Base-by-base conservation (phyloP, 1,140 invertebrate genomes). In the Panagrolaimus sp. region DNA sequence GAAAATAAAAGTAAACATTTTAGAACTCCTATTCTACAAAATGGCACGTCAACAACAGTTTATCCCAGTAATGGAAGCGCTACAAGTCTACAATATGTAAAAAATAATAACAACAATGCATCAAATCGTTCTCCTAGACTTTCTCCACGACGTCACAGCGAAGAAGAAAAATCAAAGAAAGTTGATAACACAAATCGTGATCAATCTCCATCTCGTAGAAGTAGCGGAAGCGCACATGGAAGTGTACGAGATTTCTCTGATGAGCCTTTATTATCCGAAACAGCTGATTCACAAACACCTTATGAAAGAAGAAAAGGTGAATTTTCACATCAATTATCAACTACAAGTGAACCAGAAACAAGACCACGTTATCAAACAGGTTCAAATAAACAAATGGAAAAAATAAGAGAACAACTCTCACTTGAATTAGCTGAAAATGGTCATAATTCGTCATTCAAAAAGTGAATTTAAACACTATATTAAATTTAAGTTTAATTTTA, bases 1-100 rank as follows among this genome's bases (percentile, higher is more conserved):
- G 7, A 38, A 38, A 38, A 38, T 38, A 38, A 38, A 38, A 38
- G 7, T 38, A 38, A 38, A 38, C 31, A 38, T 38, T 38, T 38
- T 4, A 38, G 31, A 38, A 38, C 31, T 27, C 51, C 51, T 25
- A 27, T 27, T 27, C 20, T 70, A 51, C 16, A 70, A 68, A 73
- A 67, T 47, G 65, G 65, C 61, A 72, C 38, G 31, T 74, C 73
- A 20, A 69, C 73, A 11, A 68, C 67, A 38, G 74, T 74, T 31
- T 74, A 75, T 53, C 74, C 73, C 7, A 70, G 76, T 43, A 74
- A 74, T 53, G 73, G 73, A 20, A 76, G 73, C 47, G 63, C 67
- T 16, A 64, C 63, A 47, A 74, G 66, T 62, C 48, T 74, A n/a
- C 67, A 76, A n/a, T 70, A 69, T 38, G 20, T 53, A 13, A 74